Conservation (phyloP, 2,888 invertebrate genomes). For the Erebia aethiops region DNA sequence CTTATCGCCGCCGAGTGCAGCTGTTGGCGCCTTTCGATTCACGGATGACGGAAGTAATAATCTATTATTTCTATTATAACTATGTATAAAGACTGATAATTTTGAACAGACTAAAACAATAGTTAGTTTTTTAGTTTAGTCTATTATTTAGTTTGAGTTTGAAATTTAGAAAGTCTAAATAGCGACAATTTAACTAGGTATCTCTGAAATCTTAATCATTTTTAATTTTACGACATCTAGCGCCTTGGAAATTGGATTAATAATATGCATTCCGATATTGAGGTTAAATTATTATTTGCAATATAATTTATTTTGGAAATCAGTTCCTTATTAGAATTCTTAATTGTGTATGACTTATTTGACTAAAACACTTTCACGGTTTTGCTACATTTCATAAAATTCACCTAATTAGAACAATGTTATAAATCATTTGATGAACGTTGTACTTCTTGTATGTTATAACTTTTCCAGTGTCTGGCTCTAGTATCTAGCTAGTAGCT, state of each 20-base stretch:
- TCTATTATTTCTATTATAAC: slow-evolving; percentile 3
- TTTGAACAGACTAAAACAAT: background rate
- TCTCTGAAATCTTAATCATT: background rate
- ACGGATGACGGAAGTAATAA: slow-evolving; percentile 36
- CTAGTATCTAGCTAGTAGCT: background rate
- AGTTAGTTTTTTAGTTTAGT: background rate
- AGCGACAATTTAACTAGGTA: background rate
- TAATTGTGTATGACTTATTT: background rate
- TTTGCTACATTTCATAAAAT: too few relatives aligned
- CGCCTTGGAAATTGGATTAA: background rate
- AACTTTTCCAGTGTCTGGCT: background rate
- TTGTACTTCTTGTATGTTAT: background rate
- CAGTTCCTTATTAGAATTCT: background rate
- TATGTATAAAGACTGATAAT: background rate
- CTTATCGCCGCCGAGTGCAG: slow-evolving; percentile 54
- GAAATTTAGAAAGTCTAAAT: slow-evolving; percentile 6
- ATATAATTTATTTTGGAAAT: slow-evolving; percentile 6
- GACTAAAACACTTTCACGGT: background rate
- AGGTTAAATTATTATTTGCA: slow-evolving; percentile 19
- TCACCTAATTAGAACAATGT: too few relatives aligned
- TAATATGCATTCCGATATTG: slow-evolving; percentile 13
- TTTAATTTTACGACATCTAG: slow-evolving; percentile 8
- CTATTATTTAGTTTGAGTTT: background rate
- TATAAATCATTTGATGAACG: background rate
- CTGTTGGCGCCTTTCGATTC: slow-evolving; percentile 50